These are phyloP conservation scores for Crocodylus rhombifer DNA, from an alignment of 2,797 vertebrate species.

Conservation along the genomic window DNA sequence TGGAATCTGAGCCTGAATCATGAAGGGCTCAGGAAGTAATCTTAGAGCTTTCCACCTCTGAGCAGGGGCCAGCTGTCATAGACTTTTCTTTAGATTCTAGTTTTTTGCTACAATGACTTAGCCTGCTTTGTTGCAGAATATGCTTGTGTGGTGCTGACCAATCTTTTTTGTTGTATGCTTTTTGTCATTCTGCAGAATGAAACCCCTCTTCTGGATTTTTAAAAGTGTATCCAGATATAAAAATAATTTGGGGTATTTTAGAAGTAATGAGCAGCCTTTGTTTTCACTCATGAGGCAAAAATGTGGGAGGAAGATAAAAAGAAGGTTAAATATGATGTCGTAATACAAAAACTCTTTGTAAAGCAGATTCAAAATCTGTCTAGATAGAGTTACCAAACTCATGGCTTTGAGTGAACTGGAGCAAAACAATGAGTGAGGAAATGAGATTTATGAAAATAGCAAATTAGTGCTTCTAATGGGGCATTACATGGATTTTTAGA, in stretches of 20 bases:
- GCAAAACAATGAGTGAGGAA: neutral
- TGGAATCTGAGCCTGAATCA: neutral
- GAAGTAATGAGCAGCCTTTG: neutral
- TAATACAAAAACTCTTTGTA: neutral
- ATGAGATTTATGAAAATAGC: neutral
- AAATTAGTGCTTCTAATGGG: neutral
- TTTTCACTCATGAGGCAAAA: neutral
- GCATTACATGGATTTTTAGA: neutral
- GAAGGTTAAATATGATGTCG: neutral
- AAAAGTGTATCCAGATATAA: neutral
- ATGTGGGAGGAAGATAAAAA: neutral
- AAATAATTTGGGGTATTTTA: neutral
- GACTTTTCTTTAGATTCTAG: neutral
- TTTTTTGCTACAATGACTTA: neutral
- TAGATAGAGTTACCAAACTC: neutral
- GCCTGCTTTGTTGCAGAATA: neutral
- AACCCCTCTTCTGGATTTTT: neutral
- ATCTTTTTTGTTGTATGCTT: neutral
- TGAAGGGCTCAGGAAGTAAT: neutral
- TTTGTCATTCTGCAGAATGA: neutral
- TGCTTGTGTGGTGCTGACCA: neutral
- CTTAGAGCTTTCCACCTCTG: neutral
- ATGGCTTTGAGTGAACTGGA: neutral
- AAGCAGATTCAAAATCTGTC: neutral
- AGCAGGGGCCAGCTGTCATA: neutral